Evolutionary conservation across 2,888 invertebrate species (phyloP).

Genomic region (Monochamus alternatus): DNA sequence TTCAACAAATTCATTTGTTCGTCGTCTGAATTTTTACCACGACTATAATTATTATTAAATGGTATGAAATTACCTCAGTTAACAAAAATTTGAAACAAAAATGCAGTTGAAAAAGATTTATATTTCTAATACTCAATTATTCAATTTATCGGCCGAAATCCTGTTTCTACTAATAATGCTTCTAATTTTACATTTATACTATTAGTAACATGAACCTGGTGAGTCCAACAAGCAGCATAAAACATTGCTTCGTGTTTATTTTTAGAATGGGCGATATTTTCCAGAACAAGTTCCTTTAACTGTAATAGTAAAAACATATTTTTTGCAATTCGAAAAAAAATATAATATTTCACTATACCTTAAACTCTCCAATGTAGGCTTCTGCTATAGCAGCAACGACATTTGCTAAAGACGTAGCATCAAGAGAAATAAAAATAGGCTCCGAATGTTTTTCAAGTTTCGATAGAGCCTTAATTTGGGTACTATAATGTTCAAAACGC

Average conservation of each 20-base stretch:
- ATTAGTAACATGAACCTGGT: constrained; percentile 69
- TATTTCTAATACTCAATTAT: background rate
- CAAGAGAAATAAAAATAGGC: constrained; percentile 66
- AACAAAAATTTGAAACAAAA: too few relatives aligned
- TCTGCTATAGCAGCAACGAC: constrained; percentile 59
- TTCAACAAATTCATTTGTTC: too few relatives aligned
- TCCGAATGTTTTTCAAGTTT: constrained; percentile 62
- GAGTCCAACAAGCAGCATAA: constrained; percentile 70
- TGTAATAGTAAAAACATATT: constrained; percentile 51
- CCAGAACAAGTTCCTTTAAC: constrained; percentile 66
- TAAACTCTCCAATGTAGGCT: constrained; percentile 69
- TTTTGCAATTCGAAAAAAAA: background rate
- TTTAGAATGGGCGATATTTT: constrained; percentile 70
- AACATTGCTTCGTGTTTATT: constrained; percentile 69
- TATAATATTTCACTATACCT: constrained; percentile 47
- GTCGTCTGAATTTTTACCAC: too few relatives aligned
- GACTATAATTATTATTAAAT: too few relatives aligned
- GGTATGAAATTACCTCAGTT: too few relatives aligned
- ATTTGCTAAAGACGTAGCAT: constrained; percentile 57
- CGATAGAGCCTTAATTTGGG: constrained; percentile 64
- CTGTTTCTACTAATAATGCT: constrained; percentile 67
- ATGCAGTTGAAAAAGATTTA: background rate
- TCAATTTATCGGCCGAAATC: constrained; percentile 60
- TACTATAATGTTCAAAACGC: constrained; percentile 58
- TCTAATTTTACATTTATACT: constrained; percentile 64